Base-by-base conservation (phyloP, 2,888 invertebrate genomes). In the Ichneumon xanthorius region DNA sequence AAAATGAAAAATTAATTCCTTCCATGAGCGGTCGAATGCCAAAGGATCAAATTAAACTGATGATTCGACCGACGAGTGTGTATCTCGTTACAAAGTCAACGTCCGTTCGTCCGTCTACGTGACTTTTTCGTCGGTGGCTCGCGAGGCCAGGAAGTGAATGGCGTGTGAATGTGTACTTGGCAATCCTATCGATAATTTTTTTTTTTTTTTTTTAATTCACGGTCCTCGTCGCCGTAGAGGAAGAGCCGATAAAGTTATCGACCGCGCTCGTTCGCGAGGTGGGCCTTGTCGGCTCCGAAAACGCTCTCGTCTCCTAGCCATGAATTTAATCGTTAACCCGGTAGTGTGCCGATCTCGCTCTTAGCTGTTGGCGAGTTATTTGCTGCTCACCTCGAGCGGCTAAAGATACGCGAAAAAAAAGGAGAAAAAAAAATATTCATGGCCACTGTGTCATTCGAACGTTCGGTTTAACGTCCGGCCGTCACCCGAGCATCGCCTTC, bases 131-230 rank as follows among this genome's bases (percentile, higher is more conserved):
- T 84, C 87, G 80, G 79, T 82, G 71, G 84, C 80, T 63, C 72
- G 87, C 84, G 88, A 90, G 90, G 91, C 90, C 92, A 92, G 90
- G 90, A 92, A 92, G 90, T 89, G 90, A 92, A 90, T 89, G 88
- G 87, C 85, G 87, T 80, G 72, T 76, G 84, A 87, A 79, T 86
- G 87, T 84, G 85, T 83, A 78, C 79, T 75, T 68, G 33, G 19
- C 19, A 45, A 37, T 68, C 14, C 58, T 5, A 55, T 68, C 45
- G 45, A 40, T 14, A 53, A 11, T 58, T 63, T 63, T 61, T 30
- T 61, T 61, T 58, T 26, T 26, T 26, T 26, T 63, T 16, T 63
- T 63, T n/a, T 2, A 30, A 78, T 85, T 76, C 70, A 79, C 71
- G 79, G 75, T 79, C 63, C 58, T 72, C 68, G 61, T 37, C 70